Base-by-base conservation (phyloP, 2,113 vertebrate genomes). In the Nerophis ophidion region DNA sequence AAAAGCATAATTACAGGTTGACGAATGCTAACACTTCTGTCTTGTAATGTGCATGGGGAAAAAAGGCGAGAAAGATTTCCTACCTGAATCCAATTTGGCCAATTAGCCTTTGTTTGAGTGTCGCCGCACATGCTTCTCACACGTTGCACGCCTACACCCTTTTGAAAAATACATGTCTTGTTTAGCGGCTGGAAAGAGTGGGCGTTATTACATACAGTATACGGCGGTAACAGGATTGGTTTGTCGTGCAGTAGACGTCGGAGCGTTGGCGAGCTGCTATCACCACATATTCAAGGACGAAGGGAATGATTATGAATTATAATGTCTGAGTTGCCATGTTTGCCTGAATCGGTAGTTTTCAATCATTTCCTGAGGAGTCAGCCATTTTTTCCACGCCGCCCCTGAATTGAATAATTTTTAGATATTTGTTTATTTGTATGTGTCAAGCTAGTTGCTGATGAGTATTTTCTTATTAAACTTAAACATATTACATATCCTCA, bases 81-180 rank as follows among this genome's bases (percentile, higher is more conserved):
- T 66, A 48, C 33, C 63, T 70, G 68, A 69, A 58, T 75, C 65
- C 72, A 76, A 76, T 77, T 26, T 81, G 76, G 57, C 80, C 76
- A 62, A 75, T 75, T 80, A 74, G 70, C 64, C 60, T 56, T 67
- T 77, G 19, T 63, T 47, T 63, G 55, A 49, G 50, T 68, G 68
- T 49, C 69, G 66, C 69, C 66, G 50, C 81, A 75, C 17, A 10
- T n/a, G 45, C 69, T 74, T 69, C 57, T 70, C 47, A 49, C 42
- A 33, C 60, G 36, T 44, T 4, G 5, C 60, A 71, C 62, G 5
- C 51, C 61, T 44, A 3, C 40, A 12, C 40, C 10, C 12, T 73
- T 67, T 60, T 75, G 70, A 63, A 61, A 63, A 36, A 66, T 65
- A 51, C 71, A 68, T 71, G 52, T 61, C 66, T 56, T 74, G 60